Percentiles rank a stretch among this genome's conserved stretches.
phyloP scores from a whole-genome alignment of 2,888 invertebrate species.

The Lasioglossum pauxillum region DNA sequence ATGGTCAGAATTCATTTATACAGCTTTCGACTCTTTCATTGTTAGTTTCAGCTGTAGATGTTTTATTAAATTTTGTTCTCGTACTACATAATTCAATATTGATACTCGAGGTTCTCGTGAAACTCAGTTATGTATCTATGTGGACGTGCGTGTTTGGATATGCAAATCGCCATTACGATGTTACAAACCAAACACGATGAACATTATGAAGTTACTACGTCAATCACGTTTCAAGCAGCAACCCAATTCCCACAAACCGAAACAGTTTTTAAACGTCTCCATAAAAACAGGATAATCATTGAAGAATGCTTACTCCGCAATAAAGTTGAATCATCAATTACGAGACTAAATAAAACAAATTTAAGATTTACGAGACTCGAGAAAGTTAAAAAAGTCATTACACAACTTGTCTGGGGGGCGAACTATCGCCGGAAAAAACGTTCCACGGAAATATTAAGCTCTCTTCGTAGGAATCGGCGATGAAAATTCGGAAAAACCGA shows the following conservation, averaged over 20 bases:
- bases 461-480: not conserved
- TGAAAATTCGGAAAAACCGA: not conserved
- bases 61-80: not conserved
- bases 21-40: not conserved
- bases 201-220: not conserved
- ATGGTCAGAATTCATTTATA: too few relatives aligned
- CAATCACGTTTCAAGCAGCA: too few relatives aligned
- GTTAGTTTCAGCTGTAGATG: not conserved
- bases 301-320: not conserved
- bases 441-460: not conserved
- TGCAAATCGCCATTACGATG: not conserved
- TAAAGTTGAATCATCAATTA: not conserved
- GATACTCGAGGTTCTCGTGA: not conserved
- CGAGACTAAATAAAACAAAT: not conserved
- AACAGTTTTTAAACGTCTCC: not conserved
- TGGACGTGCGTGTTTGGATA: not conserved
- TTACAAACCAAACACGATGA: not conserved
- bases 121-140: not conserved
- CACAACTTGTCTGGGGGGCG: not conserved
- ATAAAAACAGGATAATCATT: not conserved
- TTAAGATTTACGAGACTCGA: not conserved
- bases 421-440: not conserved
- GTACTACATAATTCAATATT: not conserved
- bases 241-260: not conserved
- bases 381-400: not conserved